These are phyloP conservation scores for Drosophila triauraria DNA, from an alignment of 1,140 invertebrate species.

Conservation along the genomic window DNA sequence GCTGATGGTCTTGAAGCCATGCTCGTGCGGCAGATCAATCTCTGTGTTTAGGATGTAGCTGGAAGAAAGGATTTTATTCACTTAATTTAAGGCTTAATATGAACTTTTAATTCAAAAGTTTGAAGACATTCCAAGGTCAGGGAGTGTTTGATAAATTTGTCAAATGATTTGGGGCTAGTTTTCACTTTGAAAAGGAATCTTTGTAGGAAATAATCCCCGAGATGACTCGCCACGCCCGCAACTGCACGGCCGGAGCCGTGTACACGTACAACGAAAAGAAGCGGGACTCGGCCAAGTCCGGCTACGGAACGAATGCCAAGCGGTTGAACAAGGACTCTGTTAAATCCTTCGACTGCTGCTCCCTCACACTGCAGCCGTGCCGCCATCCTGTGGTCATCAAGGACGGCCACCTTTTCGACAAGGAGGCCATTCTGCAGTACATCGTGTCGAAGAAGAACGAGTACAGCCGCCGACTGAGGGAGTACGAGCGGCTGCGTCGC, in stretches of 20 bases:
- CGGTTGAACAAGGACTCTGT: constrained; percentile 96
- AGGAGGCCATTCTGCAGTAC: constrained; percentile 98
- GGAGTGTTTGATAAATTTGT: neutral
- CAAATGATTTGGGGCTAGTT: neutral
- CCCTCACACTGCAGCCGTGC: constrained; percentile 95
- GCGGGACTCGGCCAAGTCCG: constrained; percentile 97
- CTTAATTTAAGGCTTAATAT: neutral
- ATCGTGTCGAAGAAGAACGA: constrained; percentile 98
- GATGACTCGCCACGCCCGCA: constrained; percentile 98
- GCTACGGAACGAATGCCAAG: constrained; percentile 93
- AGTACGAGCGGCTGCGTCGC: constrained; percentile 95
- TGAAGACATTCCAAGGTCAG: neutral
- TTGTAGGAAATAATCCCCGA: neutral
- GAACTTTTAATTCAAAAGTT: no score
- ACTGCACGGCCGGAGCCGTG: constrained; percentile 98
- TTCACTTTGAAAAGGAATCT: neutral
- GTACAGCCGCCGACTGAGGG: constrained; percentile 94
- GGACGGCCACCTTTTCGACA: constrained; percentile 98
- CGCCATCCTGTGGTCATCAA: constrained; percentile 86
- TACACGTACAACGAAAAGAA: constrained; percentile 99
- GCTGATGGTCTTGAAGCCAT: constrained; percentile 87
- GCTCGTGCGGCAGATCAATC: constrained; percentile 90
- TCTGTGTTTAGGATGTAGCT: constrained; percentile 91
- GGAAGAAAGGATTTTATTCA: constrained; percentile 29
- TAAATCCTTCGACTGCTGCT: constrained; percentile 99